These are phyloP conservation scores for Marasmarcha lunaedactyla DNA, from an alignment of 2,888 invertebrate genomes.

Conservation along the genomic window DNA sequence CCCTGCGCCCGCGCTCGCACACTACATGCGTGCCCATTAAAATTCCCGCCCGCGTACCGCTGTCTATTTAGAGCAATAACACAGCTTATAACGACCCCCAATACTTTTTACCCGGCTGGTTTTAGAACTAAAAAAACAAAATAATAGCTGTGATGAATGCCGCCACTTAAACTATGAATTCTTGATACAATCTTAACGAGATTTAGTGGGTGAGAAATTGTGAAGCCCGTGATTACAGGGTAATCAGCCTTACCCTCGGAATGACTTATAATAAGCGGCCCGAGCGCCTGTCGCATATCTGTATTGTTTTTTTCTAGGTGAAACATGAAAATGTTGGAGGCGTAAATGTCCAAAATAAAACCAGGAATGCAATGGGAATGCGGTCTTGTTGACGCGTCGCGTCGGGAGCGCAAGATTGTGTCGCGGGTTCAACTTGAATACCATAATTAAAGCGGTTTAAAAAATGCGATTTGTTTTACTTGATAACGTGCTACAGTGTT, in stretches of 20 bases:
- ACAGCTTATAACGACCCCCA: constrained; percentile 35
- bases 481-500: no score
- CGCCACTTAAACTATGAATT: constrained; percentile 4
- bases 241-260: constrained; percentile 30
- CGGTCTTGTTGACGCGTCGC: no score
- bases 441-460: no score
- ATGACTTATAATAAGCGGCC: constrained; percentile 29
- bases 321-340: not conserved
- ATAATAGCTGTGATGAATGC: constrained; percentile 10
- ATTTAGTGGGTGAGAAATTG: constrained; percentile 39
- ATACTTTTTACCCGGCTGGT: constrained; percentile 14
- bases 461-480: no score
- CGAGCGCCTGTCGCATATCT: constrained; percentile 3
- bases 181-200: constrained; percentile 23
- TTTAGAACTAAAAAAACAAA: constrained; percentile 7
- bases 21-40: constrained; percentile 33
- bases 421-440: no score
- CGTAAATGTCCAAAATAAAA: no score
- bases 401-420: no score
- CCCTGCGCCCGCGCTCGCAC: constrained; percentile 1
- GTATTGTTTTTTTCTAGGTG: constrained; percentile 2
- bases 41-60: constrained; percentile 50
- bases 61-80: constrained; percentile 56
- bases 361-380: no score
- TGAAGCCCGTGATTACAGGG: constrained; percentile 35